Percentiles rank a stretch among this genome's conserved stretches.
Evolutionary conservation across 1,140 invertebrate genomes (phyloP).

Genomic region (Platyscapa corneri): DNA sequence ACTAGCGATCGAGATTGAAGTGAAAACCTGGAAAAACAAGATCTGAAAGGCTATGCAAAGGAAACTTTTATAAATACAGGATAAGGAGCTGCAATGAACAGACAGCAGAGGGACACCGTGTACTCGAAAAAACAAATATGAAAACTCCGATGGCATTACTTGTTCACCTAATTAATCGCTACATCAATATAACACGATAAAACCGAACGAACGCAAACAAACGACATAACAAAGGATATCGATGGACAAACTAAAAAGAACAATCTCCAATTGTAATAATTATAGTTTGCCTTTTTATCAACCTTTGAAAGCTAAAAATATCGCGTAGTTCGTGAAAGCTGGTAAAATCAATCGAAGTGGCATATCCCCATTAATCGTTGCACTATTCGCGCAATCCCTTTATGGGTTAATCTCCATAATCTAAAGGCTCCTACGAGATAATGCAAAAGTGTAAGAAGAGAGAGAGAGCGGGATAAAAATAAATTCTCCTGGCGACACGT

Average conservation of each 20-base stretch:
- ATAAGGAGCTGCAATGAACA: neutral
- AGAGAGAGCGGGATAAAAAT: too few relatives aligned
- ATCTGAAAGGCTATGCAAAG: neutral
- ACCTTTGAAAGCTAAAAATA: too few relatives aligned
- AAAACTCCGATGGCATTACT: neutral
- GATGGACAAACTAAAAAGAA: neutral
- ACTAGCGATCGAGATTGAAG: neutral
- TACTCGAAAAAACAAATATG: neutral
- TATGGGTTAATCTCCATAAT: too few relatives aligned
- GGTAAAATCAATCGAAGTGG: too few relatives aligned
- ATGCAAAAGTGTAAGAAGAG: neutral
- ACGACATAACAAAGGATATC: neutral
- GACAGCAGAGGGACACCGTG: too few relatives aligned
- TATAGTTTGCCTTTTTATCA: too few relatives aligned
- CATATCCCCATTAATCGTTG: too few relatives aligned
- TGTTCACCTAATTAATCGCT: neutral
- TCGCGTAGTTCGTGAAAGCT: too few relatives aligned
- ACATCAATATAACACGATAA: neutral
- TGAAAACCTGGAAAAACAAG: neutral
- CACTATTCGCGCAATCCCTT: too few relatives aligned
- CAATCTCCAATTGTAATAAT: too few relatives aligned
- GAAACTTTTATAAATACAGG: neutral
- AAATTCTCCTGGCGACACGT: neutral
- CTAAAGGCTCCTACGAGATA: neutral
- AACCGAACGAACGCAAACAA: neutral